Evolutionary conservation across 2,113 vertebrate genomes (phyloP), one percentile per base, ranked within the genome.

Genomic region (Thryonomys swinderianus): DNA sequence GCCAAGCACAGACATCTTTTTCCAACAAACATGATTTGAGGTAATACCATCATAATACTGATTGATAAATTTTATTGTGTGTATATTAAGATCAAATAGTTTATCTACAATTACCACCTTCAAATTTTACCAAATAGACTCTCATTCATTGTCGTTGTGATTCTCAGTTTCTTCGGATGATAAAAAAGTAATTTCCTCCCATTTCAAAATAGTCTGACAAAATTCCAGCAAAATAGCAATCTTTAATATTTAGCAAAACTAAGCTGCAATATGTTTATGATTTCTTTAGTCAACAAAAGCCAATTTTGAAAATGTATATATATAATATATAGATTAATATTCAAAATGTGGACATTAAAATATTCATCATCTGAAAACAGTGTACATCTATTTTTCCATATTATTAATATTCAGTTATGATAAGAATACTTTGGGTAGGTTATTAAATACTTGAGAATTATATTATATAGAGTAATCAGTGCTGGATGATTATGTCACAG

Each of bases 391-490:
- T 48, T 78, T 88, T 91, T 74, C n/a, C 71, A 0, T 67, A 62
- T 61, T 45, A 5, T 82, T 16, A 59, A 40, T 37, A 10, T 37
- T 74, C 32, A 14, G 80, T 80, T 87, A 69, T 71, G 48, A 81
- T 57, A 12, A 62, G 51, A 93, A 45, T 0, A 1, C 0, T 37
- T 23, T 66, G 40, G 61, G 25, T 32, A 25, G 30, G 57, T 95
- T 48, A 88, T 91, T 89, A 95, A 91, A 61, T 85, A 82, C 78
- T 91, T 96, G 30, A 71, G 25, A 89, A 40, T 90, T 64, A 81
- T 0, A 55, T 92, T 64, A 57, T 20, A 67, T 74, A 80, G 7
- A 57, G 7, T 96, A 61, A 93, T 79, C 74, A 83, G 74, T 79
- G 73, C 1, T 79, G 5, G 51, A 80, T 67, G 20, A 86, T 74